Conservation (phyloP, 1,140 invertebrate genomes). For the Homarus americanus region DNA sequence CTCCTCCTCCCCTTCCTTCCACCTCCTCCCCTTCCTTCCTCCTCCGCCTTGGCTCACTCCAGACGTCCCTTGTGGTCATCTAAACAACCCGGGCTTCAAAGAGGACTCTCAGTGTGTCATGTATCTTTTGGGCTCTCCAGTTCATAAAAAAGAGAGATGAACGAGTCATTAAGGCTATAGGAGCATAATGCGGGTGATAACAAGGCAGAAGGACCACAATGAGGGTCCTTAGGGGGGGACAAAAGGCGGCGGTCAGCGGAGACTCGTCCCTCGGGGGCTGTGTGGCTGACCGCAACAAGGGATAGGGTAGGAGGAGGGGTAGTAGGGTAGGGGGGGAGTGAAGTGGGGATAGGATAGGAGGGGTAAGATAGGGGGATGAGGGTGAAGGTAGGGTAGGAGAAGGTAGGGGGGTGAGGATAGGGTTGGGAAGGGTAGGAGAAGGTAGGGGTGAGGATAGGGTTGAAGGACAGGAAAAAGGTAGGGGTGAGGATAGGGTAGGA, state of each 20-base stretch:
- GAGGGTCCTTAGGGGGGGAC: constrained; percentile 30
- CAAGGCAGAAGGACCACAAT: constrained; percentile 40
- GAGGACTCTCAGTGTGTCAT: not conserved
- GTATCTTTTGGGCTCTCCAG: constrained; percentile 30
- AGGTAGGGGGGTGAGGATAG: not conserved
- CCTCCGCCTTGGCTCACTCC: not conserved
- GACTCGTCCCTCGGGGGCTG: not conserved
- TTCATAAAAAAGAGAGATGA: constrained; percentile 38
- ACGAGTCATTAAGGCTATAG: constrained; percentile 35
- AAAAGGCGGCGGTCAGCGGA: constrained; percentile 31
- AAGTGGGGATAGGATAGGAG: not conserved
- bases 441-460: not conserved
- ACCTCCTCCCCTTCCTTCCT: not conserved
- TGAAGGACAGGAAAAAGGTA: too few species aligned
- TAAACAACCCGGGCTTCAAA: not conserved
- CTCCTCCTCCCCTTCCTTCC: not conserved
- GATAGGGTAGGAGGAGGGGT: not conserved
- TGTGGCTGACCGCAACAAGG: constrained; percentile 5
- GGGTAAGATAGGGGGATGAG: too few species aligned
- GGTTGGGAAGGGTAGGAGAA: not conserved
- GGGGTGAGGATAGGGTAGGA: not conserved
- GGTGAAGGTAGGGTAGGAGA: not conserved
- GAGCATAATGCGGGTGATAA: constrained; percentile 50
- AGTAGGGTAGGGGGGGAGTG: not conserved
- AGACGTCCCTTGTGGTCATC: not conserved